Evolutionary conservation across 2,888 invertebrate genomes (phyloP).

Genomic region (Yponomeuta evonymella): DNA sequence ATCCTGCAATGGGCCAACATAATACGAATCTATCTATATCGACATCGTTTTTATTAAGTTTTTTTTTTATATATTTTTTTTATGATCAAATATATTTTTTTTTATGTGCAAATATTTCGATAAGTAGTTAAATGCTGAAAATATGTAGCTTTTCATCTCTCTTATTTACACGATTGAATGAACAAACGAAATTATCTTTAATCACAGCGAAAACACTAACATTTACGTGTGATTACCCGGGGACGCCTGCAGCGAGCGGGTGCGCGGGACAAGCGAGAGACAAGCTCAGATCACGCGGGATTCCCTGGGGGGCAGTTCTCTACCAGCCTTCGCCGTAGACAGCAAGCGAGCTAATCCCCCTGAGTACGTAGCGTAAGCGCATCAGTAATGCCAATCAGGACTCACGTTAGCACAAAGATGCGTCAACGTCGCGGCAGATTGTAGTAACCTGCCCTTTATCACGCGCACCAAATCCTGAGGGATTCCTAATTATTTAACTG

Average conservation of each 20-base stretch:
- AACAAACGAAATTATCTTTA: conserved; percentile 30
- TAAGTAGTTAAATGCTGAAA: conserved; percentile 46
- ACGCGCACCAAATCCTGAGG: too few species aligned
- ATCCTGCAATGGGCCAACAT: conserved; percentile 30
- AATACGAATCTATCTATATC: conserved; percentile 24
- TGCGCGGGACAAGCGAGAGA: not conserved
- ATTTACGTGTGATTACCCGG: conserved; percentile 18
- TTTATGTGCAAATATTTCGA: conserved; percentile 34
- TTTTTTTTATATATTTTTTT: conserved; percentile 24
- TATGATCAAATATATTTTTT: conserved; percentile 33
- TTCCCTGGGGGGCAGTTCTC: not conserved
- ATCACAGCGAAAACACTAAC: conserved; percentile 36
- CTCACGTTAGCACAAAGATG: not conserved
- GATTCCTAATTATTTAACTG: too few species aligned
- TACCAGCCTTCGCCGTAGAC: not conserved
- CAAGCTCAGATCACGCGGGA: not conserved
- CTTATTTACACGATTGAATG: conserved; percentile 32
- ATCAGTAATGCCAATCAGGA: not conserved
- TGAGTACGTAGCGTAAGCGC: not conserved
- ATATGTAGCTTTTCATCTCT: conserved; percentile 26
- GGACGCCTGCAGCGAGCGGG: not conserved
- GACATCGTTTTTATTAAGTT: conserved; percentile 26
- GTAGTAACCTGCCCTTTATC: not conserved
- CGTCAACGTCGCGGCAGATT: not conserved
- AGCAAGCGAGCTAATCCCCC: not conserved